Percentiles rank a stretch among this genome's conserved stretches.
These are phyloP conservation scores for Xylophagus ater DNA, from an alignment of 2,888 invertebrate genomes.

Conservation along the genomic window DNA sequence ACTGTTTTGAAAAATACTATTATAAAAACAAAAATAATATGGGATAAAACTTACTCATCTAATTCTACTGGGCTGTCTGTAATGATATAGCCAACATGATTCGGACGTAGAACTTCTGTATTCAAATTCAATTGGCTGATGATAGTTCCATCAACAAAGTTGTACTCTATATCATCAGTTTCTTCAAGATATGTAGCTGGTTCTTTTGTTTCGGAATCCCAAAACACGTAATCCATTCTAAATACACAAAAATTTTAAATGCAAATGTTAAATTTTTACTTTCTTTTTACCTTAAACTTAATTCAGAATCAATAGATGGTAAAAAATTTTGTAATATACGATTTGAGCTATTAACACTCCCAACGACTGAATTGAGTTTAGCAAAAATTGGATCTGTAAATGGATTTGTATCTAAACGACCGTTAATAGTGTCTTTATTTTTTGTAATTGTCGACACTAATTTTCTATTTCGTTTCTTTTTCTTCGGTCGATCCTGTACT, in stretches of 20 bases:
- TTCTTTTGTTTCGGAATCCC: conserved; percentile 24
- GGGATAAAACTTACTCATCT: conserved; percentile 18
- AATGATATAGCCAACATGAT: conserved; percentile 32
- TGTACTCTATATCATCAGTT: conserved; percentile 15
- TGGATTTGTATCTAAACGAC: conserved; percentile 35
- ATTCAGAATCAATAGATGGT: conserved; percentile 41
- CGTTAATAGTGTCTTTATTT: conserved; percentile 36
- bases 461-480: conserved; percentile 27
- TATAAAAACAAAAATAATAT: conserved; percentile 25
- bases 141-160: conserved; percentile 22
- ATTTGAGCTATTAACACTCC: conserved; percentile 51
- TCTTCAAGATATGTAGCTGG: conserved; percentile 23
- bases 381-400: conserved; percentile 50
- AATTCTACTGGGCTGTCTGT: conserved; percentile 30
- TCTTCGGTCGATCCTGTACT: conserved; percentile 20
- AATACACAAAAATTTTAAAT: not conserved
- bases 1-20: too few species aligned
- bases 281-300: conserved; percentile 24
- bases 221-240: conserved; percentile 28
- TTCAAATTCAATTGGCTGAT: conserved; percentile 23
- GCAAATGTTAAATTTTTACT: not conserved
- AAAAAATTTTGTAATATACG: conserved; percentile 48
- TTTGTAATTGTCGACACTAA: conserved; percentile 34
- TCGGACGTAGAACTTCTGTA: conserved; percentile 26
- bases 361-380: conserved; percentile 46